Percentiles rank a stretch among this genome's conserved stretches.
These are phyloP conservation scores for Oenanthe melanoleuca DNA, from an alignment of 2,113 vertebrate species.

Conservation along the genomic window DNA sequence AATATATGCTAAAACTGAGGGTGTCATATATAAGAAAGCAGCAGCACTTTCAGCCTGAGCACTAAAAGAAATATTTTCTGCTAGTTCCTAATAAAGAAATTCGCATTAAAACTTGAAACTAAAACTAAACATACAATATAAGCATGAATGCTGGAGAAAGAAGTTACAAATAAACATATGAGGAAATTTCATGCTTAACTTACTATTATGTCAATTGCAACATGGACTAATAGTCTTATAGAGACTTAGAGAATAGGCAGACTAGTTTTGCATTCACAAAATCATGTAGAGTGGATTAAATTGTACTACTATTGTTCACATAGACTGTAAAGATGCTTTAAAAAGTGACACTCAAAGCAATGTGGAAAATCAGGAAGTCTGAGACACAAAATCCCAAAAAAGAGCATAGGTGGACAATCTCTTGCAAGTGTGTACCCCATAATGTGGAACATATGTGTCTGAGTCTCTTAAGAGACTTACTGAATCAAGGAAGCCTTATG, in stretches of 20 bases:
- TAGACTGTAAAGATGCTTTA: background rate
- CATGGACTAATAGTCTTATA: background rate
- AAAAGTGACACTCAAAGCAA: background rate
- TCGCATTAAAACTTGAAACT: background rate
- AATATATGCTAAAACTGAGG: background rate
- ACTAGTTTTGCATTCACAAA: background rate
- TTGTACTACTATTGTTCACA: background rate
- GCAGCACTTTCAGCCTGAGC: background rate
- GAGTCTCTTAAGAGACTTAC: background rate
- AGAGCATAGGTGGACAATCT: background rate
- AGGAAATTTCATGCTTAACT: background rate
- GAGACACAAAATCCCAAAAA: background rate
- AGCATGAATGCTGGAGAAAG: background rate
- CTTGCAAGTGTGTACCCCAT: background rate
- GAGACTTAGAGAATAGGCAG: background rate
- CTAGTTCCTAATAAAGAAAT: background rate
- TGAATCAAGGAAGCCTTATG: background rate
- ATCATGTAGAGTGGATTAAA: background rate
- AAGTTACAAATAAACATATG: background rate
- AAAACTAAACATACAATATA: background rate
- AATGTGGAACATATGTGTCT: background rate
- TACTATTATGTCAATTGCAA: background rate
- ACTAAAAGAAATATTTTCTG: rapidly evolving
- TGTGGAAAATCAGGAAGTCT: background rate
- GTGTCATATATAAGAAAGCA: background rate